Conservation (phyloP, 2,113 vertebrate species). For the Hemibagrus wyckioides region DNA sequence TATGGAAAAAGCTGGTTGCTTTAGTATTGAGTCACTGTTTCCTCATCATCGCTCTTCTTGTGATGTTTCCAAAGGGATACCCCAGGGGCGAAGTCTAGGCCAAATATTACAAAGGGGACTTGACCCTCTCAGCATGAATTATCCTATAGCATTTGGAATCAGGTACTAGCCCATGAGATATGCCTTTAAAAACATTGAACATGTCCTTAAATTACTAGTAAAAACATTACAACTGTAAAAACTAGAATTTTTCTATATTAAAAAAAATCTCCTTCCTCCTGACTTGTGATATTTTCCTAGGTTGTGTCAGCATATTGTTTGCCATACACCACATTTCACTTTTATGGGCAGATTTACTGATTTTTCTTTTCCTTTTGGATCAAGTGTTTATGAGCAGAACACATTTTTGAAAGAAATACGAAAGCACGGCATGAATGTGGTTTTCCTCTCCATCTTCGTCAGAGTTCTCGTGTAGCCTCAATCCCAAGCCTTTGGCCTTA, state of each 20-base stretch:
- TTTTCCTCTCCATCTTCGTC: constrained; percentile 1
- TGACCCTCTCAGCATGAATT: background rate
- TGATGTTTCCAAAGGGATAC: background rate
- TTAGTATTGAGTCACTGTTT: background rate
- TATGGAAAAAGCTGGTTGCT: constrained; percentile 19
- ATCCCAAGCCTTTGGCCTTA: constrained; percentile 5
- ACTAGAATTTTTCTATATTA: background rate
- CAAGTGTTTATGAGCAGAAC: constrained; percentile 27
- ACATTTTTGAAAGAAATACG: constrained; percentile 4
- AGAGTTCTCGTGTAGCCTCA: background rate
- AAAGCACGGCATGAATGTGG: constrained; percentile 1
- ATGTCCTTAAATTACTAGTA: background rate
- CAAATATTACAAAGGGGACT: background rate
- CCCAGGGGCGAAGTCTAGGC: background rate
- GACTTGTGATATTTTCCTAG: background rate
- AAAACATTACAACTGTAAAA: background rate
- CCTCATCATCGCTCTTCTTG: background rate
- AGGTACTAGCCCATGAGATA: background rate
- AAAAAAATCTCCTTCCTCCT: background rate
- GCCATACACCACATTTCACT: constrained; percentile 21
- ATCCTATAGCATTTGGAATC: background rate
- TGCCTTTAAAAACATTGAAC: background rate
- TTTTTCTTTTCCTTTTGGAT: constrained; percentile 21
- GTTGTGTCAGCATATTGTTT: constrained; percentile 28
- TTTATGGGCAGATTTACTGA: constrained; percentile 24